phyloP scores from a whole-genome alignment of 1,140 invertebrate genomes.

The Meloidogyne exigua region DNA sequence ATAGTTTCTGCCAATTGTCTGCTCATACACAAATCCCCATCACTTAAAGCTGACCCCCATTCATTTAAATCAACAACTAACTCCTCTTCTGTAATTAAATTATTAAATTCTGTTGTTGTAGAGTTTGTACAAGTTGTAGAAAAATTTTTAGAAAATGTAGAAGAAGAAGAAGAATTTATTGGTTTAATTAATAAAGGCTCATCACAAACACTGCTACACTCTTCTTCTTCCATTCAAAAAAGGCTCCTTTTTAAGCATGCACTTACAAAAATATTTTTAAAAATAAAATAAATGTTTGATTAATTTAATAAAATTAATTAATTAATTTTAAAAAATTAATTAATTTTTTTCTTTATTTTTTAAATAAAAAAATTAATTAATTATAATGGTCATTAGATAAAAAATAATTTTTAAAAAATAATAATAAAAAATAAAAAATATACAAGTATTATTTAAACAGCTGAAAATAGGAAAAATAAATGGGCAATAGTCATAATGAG shows the following conservation, averaged over 20 bases:
- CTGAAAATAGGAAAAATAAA: neutral
- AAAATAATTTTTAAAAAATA: neutral
- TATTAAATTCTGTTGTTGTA: neutral
- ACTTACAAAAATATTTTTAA: too few relatives aligned
- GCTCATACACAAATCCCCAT: constrained; percentile 24
- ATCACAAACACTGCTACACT: neutral
- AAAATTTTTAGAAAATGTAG: neutral
- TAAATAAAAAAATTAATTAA: too few relatives aligned
- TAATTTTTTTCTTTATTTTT: too few relatives aligned
- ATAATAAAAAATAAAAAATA: neutral
- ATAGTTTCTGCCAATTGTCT: constrained; percentile 9
- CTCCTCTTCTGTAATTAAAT: neutral
- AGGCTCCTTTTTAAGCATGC: too few relatives aligned
- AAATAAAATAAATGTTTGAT: too few relatives aligned
- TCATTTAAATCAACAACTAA: constrained; percentile 19
- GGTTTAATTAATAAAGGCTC: neutral
- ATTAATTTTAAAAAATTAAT: neutral
- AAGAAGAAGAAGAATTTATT: too few relatives aligned
- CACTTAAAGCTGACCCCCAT: constrained; percentile 20
- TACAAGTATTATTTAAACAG: neutral
- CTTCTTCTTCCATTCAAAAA: constrained; percentile 16
- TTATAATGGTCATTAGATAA: neutral
- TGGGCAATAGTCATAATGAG: neutral
- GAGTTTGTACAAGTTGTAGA: too few relatives aligned
- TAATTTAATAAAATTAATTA: too few relatives aligned